Conservation (phyloP, 2,888 invertebrate genomes). For the Melitaea athalia region DNA sequence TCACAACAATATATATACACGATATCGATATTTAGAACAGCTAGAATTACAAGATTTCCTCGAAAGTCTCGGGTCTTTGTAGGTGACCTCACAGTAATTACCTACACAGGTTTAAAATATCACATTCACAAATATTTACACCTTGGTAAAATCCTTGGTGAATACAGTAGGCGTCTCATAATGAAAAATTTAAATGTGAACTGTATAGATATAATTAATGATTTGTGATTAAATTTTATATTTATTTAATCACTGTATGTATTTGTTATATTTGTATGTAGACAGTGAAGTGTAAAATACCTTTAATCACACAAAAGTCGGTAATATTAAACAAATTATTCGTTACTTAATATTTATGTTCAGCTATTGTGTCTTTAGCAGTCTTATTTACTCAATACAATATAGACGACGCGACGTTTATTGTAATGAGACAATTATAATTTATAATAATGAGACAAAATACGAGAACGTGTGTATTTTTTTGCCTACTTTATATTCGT, state of each 20-base stretch:
- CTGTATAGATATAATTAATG: background rate
- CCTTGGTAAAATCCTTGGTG: conserved; percentile 21
- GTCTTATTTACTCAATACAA: no score
- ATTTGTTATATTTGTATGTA: no score
- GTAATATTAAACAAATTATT: no score
- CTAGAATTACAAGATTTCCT: conserved; percentile 15
- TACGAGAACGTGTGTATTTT: no score
- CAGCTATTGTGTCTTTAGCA: no score
- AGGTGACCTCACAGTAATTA: conserved; percentile 20
- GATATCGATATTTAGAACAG: conserved; percentile 5
- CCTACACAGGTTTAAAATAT: conserved; percentile 17
- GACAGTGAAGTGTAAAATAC: background rate
- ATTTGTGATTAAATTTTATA: background rate
- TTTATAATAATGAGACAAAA: no score
- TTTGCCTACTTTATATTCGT: background rate
- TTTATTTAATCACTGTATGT: background rate
- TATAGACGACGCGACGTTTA: no score
- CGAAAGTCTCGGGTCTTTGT: background rate
- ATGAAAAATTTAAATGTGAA: background rate
- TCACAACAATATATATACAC: background rate
- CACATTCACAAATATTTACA: conserved; percentile 15
- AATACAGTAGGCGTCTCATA: conserved; percentile 10
- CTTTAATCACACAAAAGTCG: no score
- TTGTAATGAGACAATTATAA: no score
- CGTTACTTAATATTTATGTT: no score